Base-by-base conservation (phyloP, 2,888 invertebrate genomes). In the Zootermopsis nevadensis region DNA sequence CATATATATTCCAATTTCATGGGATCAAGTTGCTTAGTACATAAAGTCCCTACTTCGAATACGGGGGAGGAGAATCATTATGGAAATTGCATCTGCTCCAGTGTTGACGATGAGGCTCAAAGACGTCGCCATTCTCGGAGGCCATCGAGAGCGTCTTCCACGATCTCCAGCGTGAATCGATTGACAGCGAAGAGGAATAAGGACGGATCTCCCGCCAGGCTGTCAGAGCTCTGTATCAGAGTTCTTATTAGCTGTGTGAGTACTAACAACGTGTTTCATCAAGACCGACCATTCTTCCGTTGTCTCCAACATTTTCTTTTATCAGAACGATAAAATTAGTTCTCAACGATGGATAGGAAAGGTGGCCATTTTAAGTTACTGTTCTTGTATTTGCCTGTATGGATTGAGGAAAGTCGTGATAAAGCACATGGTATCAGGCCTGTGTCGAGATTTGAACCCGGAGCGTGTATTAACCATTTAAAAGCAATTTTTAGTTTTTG, bases 181-280 rank as follows among this genome's bases (percentile, higher is more conserved):
- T 35, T 10, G 1, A n/a, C 74, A 19, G 19, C 24, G 22, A 74
- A 74, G n/a, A 35, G 74, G 74, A 38, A 2, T 24, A 1, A n/a
- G 2, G 74, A 74, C n/a, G 24, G 24, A 0, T 2, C 22, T 22
- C 22, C 27, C 24, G 22, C 74, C 38, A 74, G n/a, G 42, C 38
- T 74, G 74, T 74, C 74, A 10, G 74, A 74, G 35, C 38, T 74
- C 38, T 74, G 74, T 19, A 24, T 74, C 19, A 35, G 24, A 42
- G 38, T 74, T 1, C 74, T 74, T n/a, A 74, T 74, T 24, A 74
- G 15, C n/a, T 42, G 74, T 35, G 74, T 74, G 74, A 74, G 74
- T 74, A 74, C 27, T n/a, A 4, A 60, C 27, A 60, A 2, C 19
- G 19, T 15, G 27, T n/a, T 1, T 66, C 30, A n/a, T n/a, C n/a